A percentile compares a stretch with the other conserved stretches of the same genome.
phyloP scores from a whole-genome alignment of 2,113 vertebrate species.

The Triplophysa siluroides region DNA sequence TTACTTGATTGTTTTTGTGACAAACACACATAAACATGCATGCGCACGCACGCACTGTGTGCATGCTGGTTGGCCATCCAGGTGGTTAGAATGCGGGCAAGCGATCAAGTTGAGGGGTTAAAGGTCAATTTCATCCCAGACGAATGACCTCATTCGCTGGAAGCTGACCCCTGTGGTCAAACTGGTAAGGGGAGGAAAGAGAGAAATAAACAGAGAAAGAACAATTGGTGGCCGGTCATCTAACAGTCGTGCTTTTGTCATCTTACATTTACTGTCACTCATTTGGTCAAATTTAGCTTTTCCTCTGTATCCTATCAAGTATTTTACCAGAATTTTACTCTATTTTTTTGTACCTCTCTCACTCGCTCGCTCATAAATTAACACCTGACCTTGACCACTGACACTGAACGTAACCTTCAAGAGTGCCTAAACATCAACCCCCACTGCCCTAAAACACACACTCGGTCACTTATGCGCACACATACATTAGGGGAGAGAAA shows the following conservation, averaged over 20 bases:
- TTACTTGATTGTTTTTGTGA: conserved; percentile 26
- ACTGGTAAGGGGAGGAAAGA: conserved; percentile 38
- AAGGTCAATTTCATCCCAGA: conserved; percentile 75
- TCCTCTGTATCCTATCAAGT: neutral
- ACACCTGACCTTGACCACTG: conserved; percentile 66
- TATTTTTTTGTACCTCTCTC: conserved; percentile 1
- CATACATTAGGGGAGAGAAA: conserved; percentile 13
- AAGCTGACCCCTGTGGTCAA: conserved; percentile 62
- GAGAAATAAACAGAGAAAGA: conserved; percentile 25
- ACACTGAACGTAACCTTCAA: conserved; percentile 48
- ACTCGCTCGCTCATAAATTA: conserved; percentile 56
- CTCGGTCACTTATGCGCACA: conserved; percentile 28
- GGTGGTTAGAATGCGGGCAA: conserved; percentile 68
- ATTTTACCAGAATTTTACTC: neutral
- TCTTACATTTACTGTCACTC: neutral
- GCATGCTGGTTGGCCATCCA: conserved; percentile 60
- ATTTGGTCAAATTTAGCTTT: neutral
- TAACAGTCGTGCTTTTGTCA: neutral
- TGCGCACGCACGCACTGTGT: conserved; percentile 29
- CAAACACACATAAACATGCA: conserved; percentile 33
- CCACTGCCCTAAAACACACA: neutral
- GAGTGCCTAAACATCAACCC: conserved; percentile 30
- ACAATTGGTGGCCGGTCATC: conserved; percentile 29
- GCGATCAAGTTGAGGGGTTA: conserved; percentile 63
- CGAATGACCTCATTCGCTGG: conserved; percentile 70